A percentile compares a stretch with the other conserved stretches of the same genome.
phyloP scores from a whole-genome alignment of 2,113 vertebrate genomes.

The Pachypanchax playfairii region DNA sequence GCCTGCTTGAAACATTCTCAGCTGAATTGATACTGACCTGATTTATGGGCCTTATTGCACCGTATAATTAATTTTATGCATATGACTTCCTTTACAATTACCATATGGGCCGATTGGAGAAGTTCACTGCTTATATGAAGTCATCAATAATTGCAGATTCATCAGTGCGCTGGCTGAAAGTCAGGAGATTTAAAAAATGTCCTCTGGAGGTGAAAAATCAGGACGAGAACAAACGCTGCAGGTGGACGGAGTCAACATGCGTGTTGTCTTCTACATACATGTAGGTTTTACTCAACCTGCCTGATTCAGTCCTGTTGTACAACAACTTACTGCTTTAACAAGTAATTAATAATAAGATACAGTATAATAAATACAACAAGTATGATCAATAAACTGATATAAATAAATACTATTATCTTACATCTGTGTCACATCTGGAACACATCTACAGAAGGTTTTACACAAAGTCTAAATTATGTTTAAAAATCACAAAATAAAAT shows the following conservation, averaged over 20 bases:
- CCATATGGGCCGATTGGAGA: constrained; percentile 77
- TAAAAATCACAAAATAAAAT: too few relatives aligned
- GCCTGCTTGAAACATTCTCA: constrained; percentile 78
- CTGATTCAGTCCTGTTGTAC: too few relatives aligned
- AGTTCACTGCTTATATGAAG: constrained; percentile 83
- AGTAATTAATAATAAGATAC: too few relatives aligned
- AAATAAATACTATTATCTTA: too few relatives aligned
- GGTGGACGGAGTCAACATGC: constrained; percentile 47
- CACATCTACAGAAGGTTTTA: too few relatives aligned
- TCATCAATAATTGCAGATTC: constrained; percentile 83
- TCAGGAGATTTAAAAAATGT: constrained; percentile 40
- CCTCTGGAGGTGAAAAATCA: constrained; percentile 46
- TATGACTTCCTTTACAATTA: constrained; percentile 95
- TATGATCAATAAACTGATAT: too few relatives aligned
- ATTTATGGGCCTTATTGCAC: constrained; percentile 90
- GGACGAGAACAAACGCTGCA: constrained; percentile 69
- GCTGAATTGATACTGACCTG: constrained; percentile 87
- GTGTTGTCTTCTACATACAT: constrained; percentile 4
- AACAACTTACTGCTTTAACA: too few relatives aligned
- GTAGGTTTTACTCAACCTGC: too few relatives aligned
- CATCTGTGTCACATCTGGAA: too few relatives aligned
- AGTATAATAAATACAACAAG: too few relatives aligned
- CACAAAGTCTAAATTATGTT: too few relatives aligned
- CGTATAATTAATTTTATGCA: constrained; percentile 94
- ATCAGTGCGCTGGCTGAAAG: constrained; percentile 61